Evolutionary conservation across 2,113 vertebrate species (phyloP).

Genomic region (Melanotaenia duboulayi): DNA sequence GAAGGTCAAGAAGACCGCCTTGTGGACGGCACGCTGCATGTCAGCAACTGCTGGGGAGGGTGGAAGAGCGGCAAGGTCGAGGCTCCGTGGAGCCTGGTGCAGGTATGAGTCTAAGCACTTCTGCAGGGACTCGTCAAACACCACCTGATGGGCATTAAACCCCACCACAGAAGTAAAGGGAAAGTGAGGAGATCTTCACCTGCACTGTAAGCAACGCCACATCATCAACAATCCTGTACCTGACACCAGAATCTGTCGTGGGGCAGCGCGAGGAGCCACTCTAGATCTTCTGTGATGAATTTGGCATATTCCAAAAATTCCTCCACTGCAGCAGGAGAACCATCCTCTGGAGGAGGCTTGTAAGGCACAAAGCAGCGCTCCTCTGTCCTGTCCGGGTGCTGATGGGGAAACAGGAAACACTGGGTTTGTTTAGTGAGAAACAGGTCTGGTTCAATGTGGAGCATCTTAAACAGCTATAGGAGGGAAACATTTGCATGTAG

Average conservation of each 20-base stretch:
- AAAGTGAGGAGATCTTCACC: not conserved
- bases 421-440: not conserved
- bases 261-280: constrained; percentile 93
- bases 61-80: constrained; percentile 78
- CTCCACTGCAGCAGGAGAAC: constrained; percentile 87
- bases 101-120: constrained; percentile 95
- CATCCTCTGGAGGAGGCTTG: constrained; percentile 84
- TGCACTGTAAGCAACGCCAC: too few species aligned
- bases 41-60: constrained; percentile 80
- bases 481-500: not conserved
- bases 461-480: not conserved
- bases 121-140: constrained; percentile 95
- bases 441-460: too few species aligned
- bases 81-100: constrained; percentile 85
- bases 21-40: constrained; percentile 87
- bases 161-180: too few species aligned
- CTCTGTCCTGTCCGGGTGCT: constrained; percentile 91
- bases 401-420: constrained; percentile 14
- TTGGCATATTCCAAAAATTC: constrained; percentile 91
- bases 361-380: constrained; percentile 92
- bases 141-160: constrained; percentile 82
- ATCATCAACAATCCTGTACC: constrained; percentile 73
- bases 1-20: constrained; percentile 89
- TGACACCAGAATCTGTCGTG: constrained; percentile 99
- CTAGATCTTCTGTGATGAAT: constrained; percentile 92